Percentiles rank a stretch among this genome's conserved stretches.
These are phyloP conservation scores for Monopterus albus DNA, from an alignment of 2,113 vertebrate species.

Conservation along the genomic window DNA sequence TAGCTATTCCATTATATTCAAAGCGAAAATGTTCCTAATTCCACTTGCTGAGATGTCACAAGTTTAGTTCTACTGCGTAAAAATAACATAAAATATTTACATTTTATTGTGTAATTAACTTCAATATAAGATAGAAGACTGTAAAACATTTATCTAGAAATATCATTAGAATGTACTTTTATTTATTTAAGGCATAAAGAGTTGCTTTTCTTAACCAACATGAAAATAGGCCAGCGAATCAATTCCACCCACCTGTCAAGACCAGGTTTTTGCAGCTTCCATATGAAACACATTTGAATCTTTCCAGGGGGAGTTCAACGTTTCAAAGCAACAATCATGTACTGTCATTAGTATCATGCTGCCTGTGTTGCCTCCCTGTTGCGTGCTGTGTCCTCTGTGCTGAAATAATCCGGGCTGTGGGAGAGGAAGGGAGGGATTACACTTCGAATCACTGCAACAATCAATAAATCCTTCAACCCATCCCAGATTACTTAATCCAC, in stretches of 20 bases:
- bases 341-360: neutral
- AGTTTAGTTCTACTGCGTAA: neutral
- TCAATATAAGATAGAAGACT: neutral
- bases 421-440: constrained; percentile 51
- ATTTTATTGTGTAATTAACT: neutral
- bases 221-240: constrained; percentile 7
- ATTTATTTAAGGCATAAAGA: too few relatives aligned
- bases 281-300: constrained; percentile 1
- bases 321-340: neutral
- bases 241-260: constrained; percentile 41
- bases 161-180: too few relatives aligned
- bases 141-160: too few relatives aligned
- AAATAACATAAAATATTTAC: neutral
- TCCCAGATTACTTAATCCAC: constrained; percentile 37
- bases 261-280: constrained; percentile 13
- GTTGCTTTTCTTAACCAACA: neutral
- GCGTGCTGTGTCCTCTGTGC: constrained; percentile 17
- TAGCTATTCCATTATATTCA: constrained; percentile 31
- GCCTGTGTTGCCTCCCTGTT: constrained; percentile 2
- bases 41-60: constrained; percentile 6
- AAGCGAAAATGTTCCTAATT: neutral
- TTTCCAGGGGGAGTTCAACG: neutral
- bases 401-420: constrained; percentile 67
- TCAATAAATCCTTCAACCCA: constrained; percentile 45
- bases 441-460: constrained; percentile 38